A percentile compares a stretch with the other conserved stretches of the same genome.
These are phyloP conservation scores for Betta splendens DNA, from an alignment of 2,797 vertebrate species.

Conservation along the genomic window DNA sequence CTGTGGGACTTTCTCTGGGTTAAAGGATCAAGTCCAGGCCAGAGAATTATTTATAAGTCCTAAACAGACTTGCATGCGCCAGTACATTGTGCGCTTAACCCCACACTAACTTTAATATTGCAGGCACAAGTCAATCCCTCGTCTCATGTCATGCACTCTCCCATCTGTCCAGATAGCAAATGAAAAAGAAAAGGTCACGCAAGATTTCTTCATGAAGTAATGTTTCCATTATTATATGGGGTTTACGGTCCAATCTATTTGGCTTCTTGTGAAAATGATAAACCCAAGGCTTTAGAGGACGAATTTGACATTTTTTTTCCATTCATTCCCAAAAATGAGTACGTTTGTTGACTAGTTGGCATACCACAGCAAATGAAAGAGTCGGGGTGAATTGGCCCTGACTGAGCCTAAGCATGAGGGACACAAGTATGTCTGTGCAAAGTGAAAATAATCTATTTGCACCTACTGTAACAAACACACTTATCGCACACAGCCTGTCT, in stretches of 20 bases:
- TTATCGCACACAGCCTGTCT: not conserved
- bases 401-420: not conserved
- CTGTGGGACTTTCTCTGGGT: conserved; percentile 60
- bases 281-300: not conserved
- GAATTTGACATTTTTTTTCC: not conserved
- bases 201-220: not conserved
- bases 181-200: not conserved
- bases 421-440: not conserved
- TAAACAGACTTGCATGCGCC: conserved; percentile 40
- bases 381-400: not conserved
- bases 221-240: conserved; percentile 2
- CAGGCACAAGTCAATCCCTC: conserved; percentile 15
- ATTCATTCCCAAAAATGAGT: not conserved
- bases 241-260: not conserved
- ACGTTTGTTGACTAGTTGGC: not conserved
- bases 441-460: not conserved
- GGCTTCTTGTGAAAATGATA: not conserved
- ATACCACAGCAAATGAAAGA: not conserved
- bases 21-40: conserved; percentile 55
- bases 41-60: conserved; percentile 62
- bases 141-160: conserved; percentile 1
- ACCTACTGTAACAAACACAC: not conserved
- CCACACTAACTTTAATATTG: conserved; percentile 22
- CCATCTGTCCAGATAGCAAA: conserved; percentile 4
- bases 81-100: conserved; percentile 27